Evolutionary conservation across 2,888 invertebrate genomes (phyloP).

Genomic region (Corythucha ciliata): DNA sequence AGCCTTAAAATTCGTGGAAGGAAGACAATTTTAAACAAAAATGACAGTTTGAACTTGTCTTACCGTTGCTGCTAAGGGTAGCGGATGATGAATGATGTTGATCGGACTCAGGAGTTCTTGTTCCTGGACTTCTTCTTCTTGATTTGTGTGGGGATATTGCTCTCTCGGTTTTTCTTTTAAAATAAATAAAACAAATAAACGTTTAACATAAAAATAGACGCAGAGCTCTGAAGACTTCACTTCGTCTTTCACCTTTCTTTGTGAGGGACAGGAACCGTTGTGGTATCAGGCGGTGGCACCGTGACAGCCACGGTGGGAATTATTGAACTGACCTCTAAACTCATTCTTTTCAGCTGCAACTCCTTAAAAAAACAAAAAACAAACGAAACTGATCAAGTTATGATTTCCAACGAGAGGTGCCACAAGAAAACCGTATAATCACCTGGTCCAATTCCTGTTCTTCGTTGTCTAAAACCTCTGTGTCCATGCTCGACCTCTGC

Average conservation of each 20-base stretch:
- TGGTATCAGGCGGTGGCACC: no score
- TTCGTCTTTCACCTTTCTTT: not conserved
- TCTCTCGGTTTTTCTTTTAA: slow-evolving; percentile 31
- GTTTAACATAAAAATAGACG: not conserved
- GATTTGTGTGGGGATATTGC: slow-evolving; percentile 29
- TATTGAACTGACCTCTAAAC: no score
- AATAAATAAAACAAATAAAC: no score
- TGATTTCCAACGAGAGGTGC: not conserved
- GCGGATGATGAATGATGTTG: slow-evolving; percentile 30
- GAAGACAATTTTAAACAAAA: not conserved
- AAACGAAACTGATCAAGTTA: no score
- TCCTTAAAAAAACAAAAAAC: no score
- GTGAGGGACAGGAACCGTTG: not conserved
- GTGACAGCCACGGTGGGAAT: no score
- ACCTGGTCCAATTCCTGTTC: slow-evolving; percentile 32
- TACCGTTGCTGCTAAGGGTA: slow-evolving; percentile 31
- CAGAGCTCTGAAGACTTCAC: not conserved
- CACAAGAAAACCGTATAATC: not conserved
- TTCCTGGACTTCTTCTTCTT: slow-evolving; percentile 31
- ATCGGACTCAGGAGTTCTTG: slow-evolving; percentile 31
- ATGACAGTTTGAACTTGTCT: not conserved
- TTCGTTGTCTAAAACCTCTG: slow-evolving; percentile 54
- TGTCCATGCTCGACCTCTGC: slow-evolving; percentile 76
- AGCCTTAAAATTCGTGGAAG: not conserved
- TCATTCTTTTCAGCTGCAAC: no score